A percentile compares a stretch with the other conserved stretches of the same genome.
phyloP scores from a whole-genome alignment of 2,888 invertebrate genomes.

The Rapana venosa region DNA sequence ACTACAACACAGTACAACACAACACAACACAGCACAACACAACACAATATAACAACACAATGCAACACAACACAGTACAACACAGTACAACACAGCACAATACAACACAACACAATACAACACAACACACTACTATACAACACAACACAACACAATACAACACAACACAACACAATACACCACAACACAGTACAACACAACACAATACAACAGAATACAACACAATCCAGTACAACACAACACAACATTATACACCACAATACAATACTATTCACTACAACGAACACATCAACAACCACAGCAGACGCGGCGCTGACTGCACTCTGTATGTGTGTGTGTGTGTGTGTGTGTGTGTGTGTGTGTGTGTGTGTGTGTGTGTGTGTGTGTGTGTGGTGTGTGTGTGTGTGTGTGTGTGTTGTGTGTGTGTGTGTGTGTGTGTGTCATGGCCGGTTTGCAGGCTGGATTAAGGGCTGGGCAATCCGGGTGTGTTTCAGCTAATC shows the following conservation, averaged over 20 bases:
- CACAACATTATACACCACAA: not conserved
- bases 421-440: too few species aligned
- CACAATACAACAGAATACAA: not conserved
- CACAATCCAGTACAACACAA: not conserved
- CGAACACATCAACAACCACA: not conserved
- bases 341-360: not conserved
- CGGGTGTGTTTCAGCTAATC: too few species aligned
- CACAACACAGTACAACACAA: not conserved
- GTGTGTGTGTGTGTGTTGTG: too few species aligned
- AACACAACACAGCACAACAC: not conserved
- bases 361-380: conserved; percentile 24
- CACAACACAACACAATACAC: not conserved
- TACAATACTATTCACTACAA: not conserved
- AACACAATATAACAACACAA: not conserved
- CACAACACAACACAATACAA: not conserved
- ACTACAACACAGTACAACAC: not conserved
- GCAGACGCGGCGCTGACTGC: not conserved
- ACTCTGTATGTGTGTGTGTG: not conserved
- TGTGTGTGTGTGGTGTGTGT: too few species aligned
- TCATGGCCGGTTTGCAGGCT: too few species aligned
- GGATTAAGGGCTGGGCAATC: too few species aligned
- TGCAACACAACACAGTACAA: not conserved
- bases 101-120: not conserved
- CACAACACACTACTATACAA: not conserved
- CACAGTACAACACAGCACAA: not conserved